Conservation (phyloP, 2,113 vertebrate species). For the Seriola aureovittata region DNA sequence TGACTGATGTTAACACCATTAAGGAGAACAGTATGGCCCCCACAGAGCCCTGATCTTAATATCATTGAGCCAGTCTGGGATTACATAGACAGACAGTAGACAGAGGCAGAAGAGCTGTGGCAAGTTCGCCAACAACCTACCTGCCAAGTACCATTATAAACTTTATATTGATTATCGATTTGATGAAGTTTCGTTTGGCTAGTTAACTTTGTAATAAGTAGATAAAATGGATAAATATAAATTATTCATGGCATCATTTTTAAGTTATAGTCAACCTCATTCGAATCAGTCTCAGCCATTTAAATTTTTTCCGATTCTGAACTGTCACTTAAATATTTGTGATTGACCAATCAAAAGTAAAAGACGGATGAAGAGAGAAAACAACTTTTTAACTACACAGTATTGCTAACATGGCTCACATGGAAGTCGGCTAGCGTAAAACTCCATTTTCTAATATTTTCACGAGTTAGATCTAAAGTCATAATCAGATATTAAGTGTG, state of each 20-base stretch:
- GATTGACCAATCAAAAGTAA: neutral
- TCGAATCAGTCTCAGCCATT: neutral
- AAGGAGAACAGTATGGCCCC: neutral
- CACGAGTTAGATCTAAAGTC: too few species aligned
- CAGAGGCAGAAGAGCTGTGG: too few species aligned
- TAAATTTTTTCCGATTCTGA: neutral
- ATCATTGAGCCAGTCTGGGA: neutral
- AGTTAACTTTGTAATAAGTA: too few species aligned
- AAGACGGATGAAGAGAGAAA: neutral
- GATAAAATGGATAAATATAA: neutral
- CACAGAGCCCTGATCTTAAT: neutral
- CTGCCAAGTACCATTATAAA: neutral
- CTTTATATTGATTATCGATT: neutral
- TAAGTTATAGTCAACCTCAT: too few species aligned
- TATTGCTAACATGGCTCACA: constrained; percentile 53
- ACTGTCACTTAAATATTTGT: neutral
- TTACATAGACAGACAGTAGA: neutral
- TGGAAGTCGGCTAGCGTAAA: constrained; percentile 25
- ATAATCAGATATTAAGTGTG: rapidly evolving
- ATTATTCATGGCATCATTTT: neutral
- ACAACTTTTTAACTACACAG: neutral
- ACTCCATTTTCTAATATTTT: neutral
- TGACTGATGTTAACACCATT: neutral
- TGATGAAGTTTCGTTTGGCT: neutral
- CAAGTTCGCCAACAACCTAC: neutral